phyloP scores from a whole-genome alignment of 2,797 vertebrate species.

The Oceanodroma leucorhoa region DNA sequence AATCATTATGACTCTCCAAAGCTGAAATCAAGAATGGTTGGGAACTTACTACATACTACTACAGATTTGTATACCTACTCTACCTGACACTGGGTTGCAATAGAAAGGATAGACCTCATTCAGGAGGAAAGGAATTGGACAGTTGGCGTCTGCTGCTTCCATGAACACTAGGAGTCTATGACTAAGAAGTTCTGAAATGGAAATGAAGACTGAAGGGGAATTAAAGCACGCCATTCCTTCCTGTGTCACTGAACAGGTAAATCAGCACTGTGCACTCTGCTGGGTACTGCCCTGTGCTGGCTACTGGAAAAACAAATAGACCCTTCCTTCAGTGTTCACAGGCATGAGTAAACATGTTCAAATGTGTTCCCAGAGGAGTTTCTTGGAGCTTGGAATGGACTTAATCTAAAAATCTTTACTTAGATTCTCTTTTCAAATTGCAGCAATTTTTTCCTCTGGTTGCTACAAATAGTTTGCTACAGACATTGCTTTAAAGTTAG shows the following conservation, averaged over 20 bases:
- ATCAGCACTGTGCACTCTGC: rapidly evolving
- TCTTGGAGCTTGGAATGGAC: background rate
- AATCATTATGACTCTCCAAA: background rate
- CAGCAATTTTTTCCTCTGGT: background rate
- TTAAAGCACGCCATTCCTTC: background rate
- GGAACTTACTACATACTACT: background rate
- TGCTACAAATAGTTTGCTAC: background rate
- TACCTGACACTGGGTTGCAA: background rate
- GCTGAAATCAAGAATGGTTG: background rate
- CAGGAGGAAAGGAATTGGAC: background rate
- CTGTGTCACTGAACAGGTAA: background rate
- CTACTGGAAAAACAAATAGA: background rate
- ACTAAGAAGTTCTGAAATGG: background rate
- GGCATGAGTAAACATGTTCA: background rate
- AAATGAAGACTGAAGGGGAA: background rate
- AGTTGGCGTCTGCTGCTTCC: background rate
- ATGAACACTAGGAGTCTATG: background rate
- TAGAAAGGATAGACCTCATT: background rate
- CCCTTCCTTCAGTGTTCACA: background rate
- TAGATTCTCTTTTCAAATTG: background rate
- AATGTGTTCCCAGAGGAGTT: background rate
- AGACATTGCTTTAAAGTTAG: background rate
- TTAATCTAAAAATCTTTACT: background rate
- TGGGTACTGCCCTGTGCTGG: background rate
- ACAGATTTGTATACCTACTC: background rate